Evolutionary conservation across 2,888 invertebrate genomes (phyloP).

Genomic region (Arctia plantaginis): DNA sequence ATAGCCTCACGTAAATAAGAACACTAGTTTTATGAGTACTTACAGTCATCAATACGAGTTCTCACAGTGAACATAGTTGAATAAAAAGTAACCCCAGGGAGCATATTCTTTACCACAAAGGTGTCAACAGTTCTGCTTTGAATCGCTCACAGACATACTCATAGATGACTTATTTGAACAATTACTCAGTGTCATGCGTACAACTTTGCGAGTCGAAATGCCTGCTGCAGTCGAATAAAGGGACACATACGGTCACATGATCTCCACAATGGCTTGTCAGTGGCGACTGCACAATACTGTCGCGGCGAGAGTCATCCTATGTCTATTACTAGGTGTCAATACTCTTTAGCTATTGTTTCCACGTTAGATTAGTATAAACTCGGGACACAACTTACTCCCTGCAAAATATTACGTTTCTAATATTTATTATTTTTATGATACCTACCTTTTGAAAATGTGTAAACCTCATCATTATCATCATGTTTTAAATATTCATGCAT

Average conservation of each 20-base stretch:
- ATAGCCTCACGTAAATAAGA: background rate
- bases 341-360: background rate
- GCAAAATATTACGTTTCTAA: background rate
- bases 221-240: slow-evolving; percentile 24
- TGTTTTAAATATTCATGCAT: no score
- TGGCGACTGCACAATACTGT: slow-evolving; percentile 36
- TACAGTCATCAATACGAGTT: background rate
- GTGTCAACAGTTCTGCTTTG: background rate
- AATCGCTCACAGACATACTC: background rate
- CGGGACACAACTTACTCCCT: background rate
- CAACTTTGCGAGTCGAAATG: background rate
- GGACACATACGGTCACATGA: slow-evolving; percentile 37
- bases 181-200: background rate
- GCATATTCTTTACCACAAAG: background rate
- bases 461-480: no score
- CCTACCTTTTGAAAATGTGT: no score
- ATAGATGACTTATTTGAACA: background rate
- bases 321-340: slow-evolving; percentile 39
- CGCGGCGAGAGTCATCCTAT: slow-evolving; percentile 31
- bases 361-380: background rate
- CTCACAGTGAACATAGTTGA: background rate
- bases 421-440: no score
- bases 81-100: background rate
- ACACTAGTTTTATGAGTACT: background rate
- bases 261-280: slow-evolving; percentile 39